Evolutionary conservation across 2,888 invertebrate genomes (phyloP).

Genomic region (Ariolimax columbianus): DNA sequence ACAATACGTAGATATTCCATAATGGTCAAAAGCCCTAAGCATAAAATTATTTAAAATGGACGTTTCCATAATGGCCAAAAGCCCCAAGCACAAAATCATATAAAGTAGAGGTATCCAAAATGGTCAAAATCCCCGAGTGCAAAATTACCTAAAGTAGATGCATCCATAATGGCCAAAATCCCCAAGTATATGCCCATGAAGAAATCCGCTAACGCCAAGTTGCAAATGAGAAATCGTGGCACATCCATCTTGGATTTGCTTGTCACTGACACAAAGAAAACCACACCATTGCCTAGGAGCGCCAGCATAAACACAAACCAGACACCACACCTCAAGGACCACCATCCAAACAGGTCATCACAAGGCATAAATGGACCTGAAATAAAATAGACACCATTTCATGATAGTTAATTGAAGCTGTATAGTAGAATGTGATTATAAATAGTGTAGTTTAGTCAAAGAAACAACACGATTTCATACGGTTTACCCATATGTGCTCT

Average conservation of each 20-base stretch:
- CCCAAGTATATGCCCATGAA: slow-evolving; percentile 97
- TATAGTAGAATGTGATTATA: too few relatives aligned
- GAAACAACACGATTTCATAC: too few relatives aligned
- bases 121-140: too few relatives aligned
- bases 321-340: slow-evolving; percentile 96
- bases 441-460: too few relatives aligned
- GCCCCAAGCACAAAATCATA: too few relatives aligned
- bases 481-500: too few relatives aligned
- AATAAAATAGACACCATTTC: not conserved
- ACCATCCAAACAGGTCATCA: slow-evolving; percentile 97
- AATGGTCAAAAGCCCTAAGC: too few relatives aligned
- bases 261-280: slow-evolving; percentile 94
- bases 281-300: slow-evolving; percentile 96
- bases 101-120: too few relatives aligned
- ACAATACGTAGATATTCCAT: too few relatives aligned
- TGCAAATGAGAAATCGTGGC: slow-evolving; percentile 94
- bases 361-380: slow-evolving; percentile 95
- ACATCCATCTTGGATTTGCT: slow-evolving; percentile 96
- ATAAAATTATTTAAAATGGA: too few relatives aligned
- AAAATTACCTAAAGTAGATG: slow-evolving; percentile 88
- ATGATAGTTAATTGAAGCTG: not conserved
- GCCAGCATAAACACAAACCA: slow-evolving; percentile 98
- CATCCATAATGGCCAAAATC: slow-evolving; percentile 95
- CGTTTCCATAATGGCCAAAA: too few relatives aligned
- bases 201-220: slow-evolving; percentile 96